phyloP scores from a whole-genome alignment of 2,797 vertebrate species.

The Ambastaia sidthimunki region DNA sequence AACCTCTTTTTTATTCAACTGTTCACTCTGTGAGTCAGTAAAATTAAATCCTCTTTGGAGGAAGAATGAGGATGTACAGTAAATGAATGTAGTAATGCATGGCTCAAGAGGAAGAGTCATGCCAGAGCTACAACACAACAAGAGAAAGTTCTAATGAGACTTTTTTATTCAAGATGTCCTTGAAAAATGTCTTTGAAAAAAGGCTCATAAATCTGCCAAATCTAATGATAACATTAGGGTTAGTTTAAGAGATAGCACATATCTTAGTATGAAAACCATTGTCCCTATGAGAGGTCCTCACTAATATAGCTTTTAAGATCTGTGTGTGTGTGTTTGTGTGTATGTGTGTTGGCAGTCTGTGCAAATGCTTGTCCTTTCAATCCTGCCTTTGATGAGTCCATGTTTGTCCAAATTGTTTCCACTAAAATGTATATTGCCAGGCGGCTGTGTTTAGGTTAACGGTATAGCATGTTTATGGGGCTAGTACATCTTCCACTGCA shows the following conservation, averaged over 20 bases:
- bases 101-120: not conserved
- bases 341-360: conserved; percentile 33
- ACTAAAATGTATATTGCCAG: conserved; percentile 58
- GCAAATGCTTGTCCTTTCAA: conserved; percentile 32
- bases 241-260: not conserved
- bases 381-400: conserved; percentile 57
- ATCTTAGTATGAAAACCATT: not conserved
- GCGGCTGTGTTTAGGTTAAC: conserved; percentile 64
- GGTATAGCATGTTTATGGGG: conserved; percentile 60
- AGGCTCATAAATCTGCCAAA: not conserved
- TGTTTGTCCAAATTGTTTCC: conserved; percentile 60
- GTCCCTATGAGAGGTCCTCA: not conserved
- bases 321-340: not conserved
- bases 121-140: not conserved
- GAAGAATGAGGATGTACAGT: not conserved
- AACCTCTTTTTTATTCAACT: conserved; percentile 40
- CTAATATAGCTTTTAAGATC: not conserved
- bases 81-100: not conserved
- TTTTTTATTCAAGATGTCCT: too few relatives aligned
- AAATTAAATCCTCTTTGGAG: conserved; percentile 29
- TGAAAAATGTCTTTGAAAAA: too few relatives aligned
- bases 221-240: not conserved
- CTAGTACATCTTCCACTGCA: conserved; percentile 52
- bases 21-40: conserved; percentile 26
- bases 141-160: not conserved